These are phyloP conservation scores for Amphiprion clarkii DNA, from an alignment of 2,797 vertebrate genomes.

Conservation along the genomic window DNA sequence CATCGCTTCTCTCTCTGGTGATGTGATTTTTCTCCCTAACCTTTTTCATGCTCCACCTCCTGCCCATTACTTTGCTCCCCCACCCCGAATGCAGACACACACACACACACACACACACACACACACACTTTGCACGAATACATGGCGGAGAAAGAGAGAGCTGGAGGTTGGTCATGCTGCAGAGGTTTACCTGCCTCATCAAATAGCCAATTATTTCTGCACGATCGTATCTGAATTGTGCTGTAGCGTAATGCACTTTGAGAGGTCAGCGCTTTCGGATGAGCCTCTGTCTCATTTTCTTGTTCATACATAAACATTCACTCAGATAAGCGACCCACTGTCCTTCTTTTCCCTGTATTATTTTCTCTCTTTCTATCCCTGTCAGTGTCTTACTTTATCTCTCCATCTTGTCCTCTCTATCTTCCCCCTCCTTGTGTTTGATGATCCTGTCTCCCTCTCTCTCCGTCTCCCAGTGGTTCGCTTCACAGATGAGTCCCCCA, in stretches of 20 bases:
- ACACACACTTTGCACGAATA: slow-evolving; percentile 27
- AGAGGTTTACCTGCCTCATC: slow-evolving; percentile 65
- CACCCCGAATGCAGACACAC: slow-evolving; percentile 47
- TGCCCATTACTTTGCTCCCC: slow-evolving; percentile 67
- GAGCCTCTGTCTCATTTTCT: slow-evolving; percentile 40
- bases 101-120: slow-evolving; percentile 10
- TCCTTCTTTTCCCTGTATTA: not conserved
- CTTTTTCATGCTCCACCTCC: slow-evolving; percentile 77
- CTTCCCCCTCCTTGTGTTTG: slow-evolving; percentile 34
- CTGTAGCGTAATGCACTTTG: slow-evolving; percentile 58
- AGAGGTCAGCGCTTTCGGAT: slow-evolving; percentile 57
- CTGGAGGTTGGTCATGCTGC: slow-evolving; percentile 36
- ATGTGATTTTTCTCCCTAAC: slow-evolving; percentile 76
- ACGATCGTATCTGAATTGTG: slow-evolving; percentile 64
- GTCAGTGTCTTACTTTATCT: slow-evolving; percentile 28
- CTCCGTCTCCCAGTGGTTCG: slow-evolving; percentile 56
- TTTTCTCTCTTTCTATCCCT: slow-evolving; percentile 25
- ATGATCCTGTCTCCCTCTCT: slow-evolving; percentile 27
- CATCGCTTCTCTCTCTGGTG: slow-evolving; percentile 64
- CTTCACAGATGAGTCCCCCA: slow-evolving; percentile 77
- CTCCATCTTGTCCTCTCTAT: slow-evolving; percentile 13
- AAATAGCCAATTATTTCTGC: slow-evolving; percentile 74
- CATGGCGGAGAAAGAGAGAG: slow-evolving; percentile 15
- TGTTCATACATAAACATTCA: slow-evolving; percentile 1
- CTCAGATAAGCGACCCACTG: not conserved